These are phyloP conservation scores for Elysia crispata DNA, from an alignment of 2,888 invertebrate species.

Conservation along the genomic window DNA sequence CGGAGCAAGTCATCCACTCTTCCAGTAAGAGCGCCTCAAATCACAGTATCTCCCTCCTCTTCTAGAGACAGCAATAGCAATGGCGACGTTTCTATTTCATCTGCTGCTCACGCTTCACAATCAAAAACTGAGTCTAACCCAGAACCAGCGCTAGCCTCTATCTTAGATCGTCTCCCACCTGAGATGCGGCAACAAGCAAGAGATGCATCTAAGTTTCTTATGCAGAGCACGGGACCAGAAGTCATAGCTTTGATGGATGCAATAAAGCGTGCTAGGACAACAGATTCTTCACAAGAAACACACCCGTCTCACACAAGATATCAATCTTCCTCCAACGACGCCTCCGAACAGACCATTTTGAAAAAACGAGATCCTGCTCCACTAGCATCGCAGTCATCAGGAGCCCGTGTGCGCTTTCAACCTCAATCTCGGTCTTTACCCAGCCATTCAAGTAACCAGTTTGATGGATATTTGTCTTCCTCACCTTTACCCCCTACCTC, in stretches of 20 bases:
- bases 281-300: neutral
- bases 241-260: constrained; percentile 22
- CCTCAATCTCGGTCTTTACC: neutral
- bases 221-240: constrained; percentile 18
- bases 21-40: neutral
- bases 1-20: constrained; percentile 36
- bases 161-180: neutral
- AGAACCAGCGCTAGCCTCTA: neutral
- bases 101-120: neutral
- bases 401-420: constrained; percentile 37
- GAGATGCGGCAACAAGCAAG: constrained; percentile 10
- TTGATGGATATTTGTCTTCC: neutral
- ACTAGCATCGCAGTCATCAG: neutral
- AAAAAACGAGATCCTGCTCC: constrained; percentile 4
- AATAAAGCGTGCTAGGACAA: neutral
- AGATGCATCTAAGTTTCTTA: constrained; percentile 18
- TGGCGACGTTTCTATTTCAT: neutral
- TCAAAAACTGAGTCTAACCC: too few relatives aligned
- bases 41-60: neutral
- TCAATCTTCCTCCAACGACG: neutral
- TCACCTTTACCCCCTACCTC: neutral
- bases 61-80: neutral
- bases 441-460: neutral
- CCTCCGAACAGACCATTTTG: constrained; percentile 9
- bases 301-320: neutral